These are phyloP conservation scores for Cyaniris semiargus DNA, from an alignment of 2,888 invertebrate genomes.

Conservation along the genomic window DNA sequence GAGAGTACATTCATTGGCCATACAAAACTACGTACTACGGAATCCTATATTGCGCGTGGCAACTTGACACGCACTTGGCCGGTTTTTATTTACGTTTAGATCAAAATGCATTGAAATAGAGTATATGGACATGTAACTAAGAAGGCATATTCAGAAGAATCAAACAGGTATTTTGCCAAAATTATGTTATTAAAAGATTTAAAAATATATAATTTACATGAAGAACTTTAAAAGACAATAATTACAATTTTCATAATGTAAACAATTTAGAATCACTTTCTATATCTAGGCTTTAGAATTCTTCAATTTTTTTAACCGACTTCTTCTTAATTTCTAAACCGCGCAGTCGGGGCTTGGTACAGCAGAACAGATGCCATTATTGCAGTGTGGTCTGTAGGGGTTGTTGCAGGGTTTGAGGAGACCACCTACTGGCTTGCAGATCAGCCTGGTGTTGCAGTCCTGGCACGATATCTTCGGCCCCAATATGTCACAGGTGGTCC, in stretches of 20 bases:
- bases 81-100: too few species aligned
- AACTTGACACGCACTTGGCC: too few species aligned
- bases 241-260: too few species aligned
- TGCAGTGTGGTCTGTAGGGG: conserved; percentile 54
- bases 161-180: not conserved
- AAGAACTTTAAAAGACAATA: too few species aligned
- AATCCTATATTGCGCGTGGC: too few species aligned
- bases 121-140: too few species aligned
- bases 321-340: not conserved
- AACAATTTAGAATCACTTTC: not conserved
- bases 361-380: conserved; percentile 56
- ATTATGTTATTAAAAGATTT: not conserved
- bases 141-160: too few species aligned
- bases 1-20: too few species aligned
- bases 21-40: too few species aligned
- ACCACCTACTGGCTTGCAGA: conserved; percentile 55
- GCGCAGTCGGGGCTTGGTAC: conserved; percentile 51
- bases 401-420: conserved; percentile 50
- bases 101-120: too few species aligned
- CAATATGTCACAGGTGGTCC: conserved; percentile 37
- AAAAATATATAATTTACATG: not conserved
- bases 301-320: not conserved
- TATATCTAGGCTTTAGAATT: not conserved
- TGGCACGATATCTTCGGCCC: conserved; percentile 37
- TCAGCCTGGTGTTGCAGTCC: conserved; percentile 40